Evolutionary conservation across 2,797 vertebrate genomes (phyloP).

Genomic region (Sebastolobus alascanus): DNA sequence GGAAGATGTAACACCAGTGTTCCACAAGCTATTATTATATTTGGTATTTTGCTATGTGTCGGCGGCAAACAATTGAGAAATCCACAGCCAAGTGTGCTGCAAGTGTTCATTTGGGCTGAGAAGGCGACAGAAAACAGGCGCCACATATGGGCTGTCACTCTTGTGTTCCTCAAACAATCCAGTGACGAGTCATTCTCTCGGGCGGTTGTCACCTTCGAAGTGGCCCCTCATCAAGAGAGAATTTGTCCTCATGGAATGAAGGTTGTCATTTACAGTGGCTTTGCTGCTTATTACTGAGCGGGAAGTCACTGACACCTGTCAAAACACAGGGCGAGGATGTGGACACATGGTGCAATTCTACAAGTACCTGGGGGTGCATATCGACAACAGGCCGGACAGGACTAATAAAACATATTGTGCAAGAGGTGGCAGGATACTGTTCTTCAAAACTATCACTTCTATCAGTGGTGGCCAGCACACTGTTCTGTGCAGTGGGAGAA

Average conservation of each 20-base stretch:
- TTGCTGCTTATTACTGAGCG: constrained; percentile 70
- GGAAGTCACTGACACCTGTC: constrained; percentile 75
- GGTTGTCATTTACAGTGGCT: constrained; percentile 72
- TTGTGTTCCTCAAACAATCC: constrained; percentile 58
- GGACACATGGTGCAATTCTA: constrained; percentile 62
- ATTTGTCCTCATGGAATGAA: constrained; percentile 69
- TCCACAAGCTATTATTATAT: constrained; percentile 54
- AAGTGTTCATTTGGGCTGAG: constrained; percentile 64
- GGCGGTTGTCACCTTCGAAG: constrained; percentile 73
- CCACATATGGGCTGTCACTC: constrained; percentile 63
- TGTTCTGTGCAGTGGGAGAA: not conserved
- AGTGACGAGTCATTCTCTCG: constrained; percentile 67
- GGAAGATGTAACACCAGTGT: constrained; percentile 29
- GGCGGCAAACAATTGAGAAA: constrained; percentile 46
- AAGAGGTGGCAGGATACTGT: constrained; percentile 56
- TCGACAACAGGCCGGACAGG: constrained; percentile 64
- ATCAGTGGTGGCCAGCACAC: constrained; percentile 15
- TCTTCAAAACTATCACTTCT: constrained; percentile 55
- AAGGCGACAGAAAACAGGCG: constrained; percentile 48
- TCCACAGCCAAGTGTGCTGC: constrained; percentile 40
- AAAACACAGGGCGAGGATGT: constrained; percentile 67
- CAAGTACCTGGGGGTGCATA: constrained; percentile 56
- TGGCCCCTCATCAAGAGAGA: constrained; percentile 69
- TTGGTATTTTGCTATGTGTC: constrained; percentile 36
- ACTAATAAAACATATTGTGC: constrained; percentile 66